These are phyloP conservation scores for Neostethus bicornis DNA, from an alignment of 2,797 vertebrate genomes.

Conservation along the genomic window DNA sequence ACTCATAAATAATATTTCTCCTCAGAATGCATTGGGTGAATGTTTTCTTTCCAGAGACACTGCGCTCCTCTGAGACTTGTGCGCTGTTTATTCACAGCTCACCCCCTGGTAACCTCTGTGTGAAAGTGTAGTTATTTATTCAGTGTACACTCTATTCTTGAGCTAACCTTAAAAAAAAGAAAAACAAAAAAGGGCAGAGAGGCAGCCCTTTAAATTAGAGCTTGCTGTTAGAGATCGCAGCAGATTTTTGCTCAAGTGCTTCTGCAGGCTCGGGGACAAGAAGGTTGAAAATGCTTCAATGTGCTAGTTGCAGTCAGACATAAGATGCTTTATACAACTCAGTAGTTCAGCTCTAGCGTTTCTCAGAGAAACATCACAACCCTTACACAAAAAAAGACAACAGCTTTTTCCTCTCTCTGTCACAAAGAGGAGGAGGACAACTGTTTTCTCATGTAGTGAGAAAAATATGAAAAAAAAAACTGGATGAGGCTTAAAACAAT, in stretches of 20 bases:
- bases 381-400: conserved; percentile 36
- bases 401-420: conserved; percentile 54
- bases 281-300: conserved; percentile 54
- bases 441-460: conserved; percentile 34
- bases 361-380: conserved; percentile 44
- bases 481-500: conserved; percentile 36
- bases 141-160: conserved; percentile 57
- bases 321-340: conserved; percentile 67
- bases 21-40: conserved; percentile 41
- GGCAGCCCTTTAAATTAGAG: conserved; percentile 66
- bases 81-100: conserved; percentile 50
- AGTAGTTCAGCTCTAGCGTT: conserved; percentile 55
- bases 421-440: conserved; percentile 39
- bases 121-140: conserved; percentile 69
- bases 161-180: conserved; percentile 47
- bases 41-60: conserved; percentile 51
- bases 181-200: conserved; percentile 35
- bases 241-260: conserved; percentile 58
- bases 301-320: conserved; percentile 53
- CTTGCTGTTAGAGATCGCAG: conserved; percentile 61
- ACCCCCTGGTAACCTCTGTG: conserved; percentile 58
- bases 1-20: conserved; percentile 14
- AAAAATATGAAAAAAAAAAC: conserved; percentile 42
- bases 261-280: conserved; percentile 65
- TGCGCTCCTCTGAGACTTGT: conserved; percentile 40